phyloP scores from a whole-genome alignment of 2,888 invertebrate species.

The Mermis nigrescens region DNA sequence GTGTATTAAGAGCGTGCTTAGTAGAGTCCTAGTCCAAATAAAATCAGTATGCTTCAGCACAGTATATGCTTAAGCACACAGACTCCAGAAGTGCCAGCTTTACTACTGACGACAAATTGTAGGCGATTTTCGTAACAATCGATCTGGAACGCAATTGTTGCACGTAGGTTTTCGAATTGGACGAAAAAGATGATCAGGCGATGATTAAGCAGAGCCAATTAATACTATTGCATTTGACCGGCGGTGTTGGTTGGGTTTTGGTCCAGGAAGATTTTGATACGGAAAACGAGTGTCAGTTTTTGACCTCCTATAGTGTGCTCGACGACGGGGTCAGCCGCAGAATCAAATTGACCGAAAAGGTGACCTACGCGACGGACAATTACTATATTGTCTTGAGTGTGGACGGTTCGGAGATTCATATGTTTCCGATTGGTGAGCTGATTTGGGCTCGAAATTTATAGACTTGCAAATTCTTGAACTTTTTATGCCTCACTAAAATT shows the following conservation, averaged over 20 bases:
- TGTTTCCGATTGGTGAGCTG: too few species aligned
- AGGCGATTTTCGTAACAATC: not conserved
- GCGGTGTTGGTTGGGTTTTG: not conserved
- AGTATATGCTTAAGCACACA: too few species aligned
- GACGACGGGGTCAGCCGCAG: not conserved
- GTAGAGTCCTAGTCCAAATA: too few species aligned
- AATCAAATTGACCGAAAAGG: not conserved
- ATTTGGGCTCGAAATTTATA: too few species aligned
- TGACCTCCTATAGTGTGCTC: not conserved
- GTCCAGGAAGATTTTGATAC: not conserved
- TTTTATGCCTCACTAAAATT: too few species aligned
- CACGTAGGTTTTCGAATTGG: not conserved
- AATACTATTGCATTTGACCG: not conserved
- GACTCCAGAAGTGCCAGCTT: too few species aligned
- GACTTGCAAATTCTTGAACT: too few species aligned
- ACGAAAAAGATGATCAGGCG: too few species aligned
- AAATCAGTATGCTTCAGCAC: too few species aligned
- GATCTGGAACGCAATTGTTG: not conserved
- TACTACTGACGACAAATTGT: not conserved
- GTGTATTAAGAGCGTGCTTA: too few species aligned
- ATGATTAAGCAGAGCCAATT: not conserved
- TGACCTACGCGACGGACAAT: not conserved
- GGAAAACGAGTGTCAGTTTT: not conserved
- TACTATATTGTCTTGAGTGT: not conserved
- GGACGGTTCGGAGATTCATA: not conserved